Percentiles rank a stretch among this genome's conserved stretches.
phyloP scores from a whole-genome alignment of 2,113 vertebrate species.

The Leucosticte australis region DNA sequence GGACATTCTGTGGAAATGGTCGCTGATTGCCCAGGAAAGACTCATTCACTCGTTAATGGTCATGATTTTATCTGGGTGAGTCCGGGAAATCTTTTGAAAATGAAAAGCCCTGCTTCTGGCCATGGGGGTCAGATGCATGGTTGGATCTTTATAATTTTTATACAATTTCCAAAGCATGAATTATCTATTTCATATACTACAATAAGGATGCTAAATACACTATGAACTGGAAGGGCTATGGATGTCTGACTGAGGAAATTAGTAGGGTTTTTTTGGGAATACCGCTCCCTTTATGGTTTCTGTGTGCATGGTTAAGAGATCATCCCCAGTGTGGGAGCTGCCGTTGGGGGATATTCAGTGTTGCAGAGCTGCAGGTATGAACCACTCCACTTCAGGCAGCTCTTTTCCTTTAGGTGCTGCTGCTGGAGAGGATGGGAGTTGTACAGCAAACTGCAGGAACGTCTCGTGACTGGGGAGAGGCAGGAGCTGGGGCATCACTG shows the following conservation, averaged over 20 bases:
- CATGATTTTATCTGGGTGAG: too few relatives aligned
- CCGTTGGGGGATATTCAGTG: not conserved
- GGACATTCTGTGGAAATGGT: too few relatives aligned
- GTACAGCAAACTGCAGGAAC: fast-evolving
- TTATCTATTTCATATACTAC: too few relatives aligned
- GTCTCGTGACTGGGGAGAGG: not conserved
- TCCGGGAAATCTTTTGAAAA: too few relatives aligned
- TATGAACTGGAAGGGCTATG: not conserved
- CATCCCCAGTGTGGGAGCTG: not conserved
- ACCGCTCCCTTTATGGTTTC: not conserved
- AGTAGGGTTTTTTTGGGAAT: fast-evolving
- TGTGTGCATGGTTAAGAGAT: fast-evolving
- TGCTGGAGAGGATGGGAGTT: fast-evolving
- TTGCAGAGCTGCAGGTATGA: fast-evolving
- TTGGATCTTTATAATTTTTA: too few relatives aligned
- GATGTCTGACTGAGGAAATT: not conserved
- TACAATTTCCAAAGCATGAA: too few relatives aligned
- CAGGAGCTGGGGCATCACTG: not conserved
- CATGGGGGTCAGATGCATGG: too few relatives aligned
- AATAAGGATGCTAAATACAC: too few relatives aligned
- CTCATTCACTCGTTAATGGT: too few relatives aligned
- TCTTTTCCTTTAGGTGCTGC: not conserved
- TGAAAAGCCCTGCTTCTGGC: too few relatives aligned
- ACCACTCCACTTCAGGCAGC: not conserved
- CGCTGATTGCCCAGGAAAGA: too few relatives aligned